These are phyloP conservation scores for Aratinga solstitialis DNA, from an alignment of 2,797 vertebrate genomes.

Conservation along the genomic window DNA sequence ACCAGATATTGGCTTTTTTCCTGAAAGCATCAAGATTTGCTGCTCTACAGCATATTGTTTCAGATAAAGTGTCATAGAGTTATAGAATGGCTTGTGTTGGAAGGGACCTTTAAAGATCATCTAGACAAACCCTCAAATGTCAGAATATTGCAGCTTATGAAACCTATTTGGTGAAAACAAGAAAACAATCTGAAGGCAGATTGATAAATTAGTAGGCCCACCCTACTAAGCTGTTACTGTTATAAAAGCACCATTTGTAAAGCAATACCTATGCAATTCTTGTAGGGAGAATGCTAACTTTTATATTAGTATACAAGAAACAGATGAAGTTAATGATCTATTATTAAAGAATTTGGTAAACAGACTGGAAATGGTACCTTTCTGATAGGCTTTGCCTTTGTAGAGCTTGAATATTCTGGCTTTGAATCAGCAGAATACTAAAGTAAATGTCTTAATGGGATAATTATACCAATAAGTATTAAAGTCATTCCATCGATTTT, in stretches of 20 bases:
- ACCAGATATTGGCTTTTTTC: neutral
- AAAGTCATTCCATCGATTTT: constrained; percentile 9
- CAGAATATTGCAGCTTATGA: neutral
- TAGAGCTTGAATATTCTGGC: neutral
- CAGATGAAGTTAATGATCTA: neutral
- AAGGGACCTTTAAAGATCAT: neutral
- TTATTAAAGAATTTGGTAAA: neutral
- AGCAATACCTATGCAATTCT: neutral
- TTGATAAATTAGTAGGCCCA: neutral
- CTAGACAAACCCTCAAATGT: neutral
- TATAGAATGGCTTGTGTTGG: neutral
- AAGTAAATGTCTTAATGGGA: constrained; percentile 14
- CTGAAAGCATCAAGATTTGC: neutral
- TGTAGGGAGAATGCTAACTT: neutral
- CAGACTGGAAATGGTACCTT: neutral
- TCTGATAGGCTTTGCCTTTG: neutral
- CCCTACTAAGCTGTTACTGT: neutral
- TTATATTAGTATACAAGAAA: neutral
- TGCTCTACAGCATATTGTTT: neutral
- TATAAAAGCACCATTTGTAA: neutral
- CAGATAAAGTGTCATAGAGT: neutral
- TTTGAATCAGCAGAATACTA: constrained; percentile 32
- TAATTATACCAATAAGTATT: constrained; percentile 16
- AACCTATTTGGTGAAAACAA: neutral
- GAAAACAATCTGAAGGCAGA: neutral